Evolutionary conservation across 2,113 vertebrate species (phyloP), one percentile per base, ranked within the genome.

Genomic region (Hydropotes inermis): DNA sequence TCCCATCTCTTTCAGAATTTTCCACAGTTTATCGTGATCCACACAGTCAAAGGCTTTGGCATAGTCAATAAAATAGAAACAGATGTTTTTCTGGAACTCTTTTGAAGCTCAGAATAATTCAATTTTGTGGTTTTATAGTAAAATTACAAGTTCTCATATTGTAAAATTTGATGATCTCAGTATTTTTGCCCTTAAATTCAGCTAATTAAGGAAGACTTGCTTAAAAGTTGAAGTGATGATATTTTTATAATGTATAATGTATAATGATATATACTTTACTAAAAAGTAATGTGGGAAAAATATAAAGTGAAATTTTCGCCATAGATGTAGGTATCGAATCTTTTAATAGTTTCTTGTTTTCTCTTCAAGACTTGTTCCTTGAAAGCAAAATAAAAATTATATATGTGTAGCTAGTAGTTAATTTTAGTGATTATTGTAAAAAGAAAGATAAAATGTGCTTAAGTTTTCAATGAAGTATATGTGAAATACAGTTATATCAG

Each of bases 361-460:
- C 28, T 70, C 30, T 92, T 89, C 70, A 83, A 36, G 15, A 85
- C 78, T 84, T 94, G 16, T n/a, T 74, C 87, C 25, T 96, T 87
- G 52, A 87, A 89, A 94, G 91, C n/a, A 30, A 94, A 91, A 36
- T 55, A 94, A 50, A 70, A 83, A 95, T 94, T 55, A 91, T 93
- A 67, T 54, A 25, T 45, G 2, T 85, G 15, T 28, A 55, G 47
- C 50, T 76, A 30, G 43, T 52, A 91, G 36, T 82, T 90, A 13
- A 86, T 78, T 82, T 82, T 90, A 47, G 55, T 90, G 74, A 94
- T 6, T 21, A 86, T 87, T 93, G 89, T 95, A 86, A 79, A 58
- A 89, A 95, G n/a, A 54, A n/a, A 47, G 78, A 57, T 95, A 54
- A 87, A 88, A 25, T 76, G 3, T 52, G 15, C 36, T 74, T 95